Evolutionary conservation across 2,113 vertebrate species (phyloP).

Genomic region (Rhynchomys soricoides): DNA sequence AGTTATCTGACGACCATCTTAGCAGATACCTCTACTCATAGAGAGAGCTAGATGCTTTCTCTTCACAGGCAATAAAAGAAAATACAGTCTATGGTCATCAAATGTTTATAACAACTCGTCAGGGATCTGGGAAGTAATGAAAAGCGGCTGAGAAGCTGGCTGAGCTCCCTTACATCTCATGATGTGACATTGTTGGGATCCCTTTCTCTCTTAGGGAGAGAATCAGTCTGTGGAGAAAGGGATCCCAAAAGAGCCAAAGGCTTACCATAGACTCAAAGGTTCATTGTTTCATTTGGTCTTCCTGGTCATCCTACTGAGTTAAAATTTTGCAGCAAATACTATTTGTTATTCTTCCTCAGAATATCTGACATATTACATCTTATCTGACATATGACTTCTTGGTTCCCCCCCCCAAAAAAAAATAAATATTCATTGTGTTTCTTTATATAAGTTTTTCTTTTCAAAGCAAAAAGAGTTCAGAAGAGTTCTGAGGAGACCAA

Average conservation of each 20-base stretch:
- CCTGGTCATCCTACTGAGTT: not conserved
- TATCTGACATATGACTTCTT: not conserved
- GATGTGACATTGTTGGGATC: not conserved
- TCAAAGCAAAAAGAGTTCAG: not conserved
- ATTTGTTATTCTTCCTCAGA: not conserved
- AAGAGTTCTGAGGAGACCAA: slow-evolving; percentile 21
- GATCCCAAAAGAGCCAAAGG: not conserved
- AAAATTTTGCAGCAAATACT: not conserved
- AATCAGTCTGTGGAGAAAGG: not conserved
- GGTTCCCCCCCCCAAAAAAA: not conserved
- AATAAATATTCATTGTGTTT: not conserved
- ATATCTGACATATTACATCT: not conserved
- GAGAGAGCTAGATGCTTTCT: not conserved
- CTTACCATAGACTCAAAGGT: not conserved
- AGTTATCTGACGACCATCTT: not conserved
- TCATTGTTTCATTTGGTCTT: not conserved
- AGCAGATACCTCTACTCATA: not conserved
- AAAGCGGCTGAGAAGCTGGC: not conserved
- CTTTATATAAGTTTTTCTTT: not conserved
- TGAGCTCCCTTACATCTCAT: not conserved
- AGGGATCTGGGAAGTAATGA: not conserved
- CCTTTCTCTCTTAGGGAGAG: not conserved
- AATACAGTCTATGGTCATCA: not conserved
- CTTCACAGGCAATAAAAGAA: not conserved
- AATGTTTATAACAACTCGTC: not conserved